Conservation (phyloP, 2,797 vertebrate species). For the Bovichtus diacanthus region DNA sequence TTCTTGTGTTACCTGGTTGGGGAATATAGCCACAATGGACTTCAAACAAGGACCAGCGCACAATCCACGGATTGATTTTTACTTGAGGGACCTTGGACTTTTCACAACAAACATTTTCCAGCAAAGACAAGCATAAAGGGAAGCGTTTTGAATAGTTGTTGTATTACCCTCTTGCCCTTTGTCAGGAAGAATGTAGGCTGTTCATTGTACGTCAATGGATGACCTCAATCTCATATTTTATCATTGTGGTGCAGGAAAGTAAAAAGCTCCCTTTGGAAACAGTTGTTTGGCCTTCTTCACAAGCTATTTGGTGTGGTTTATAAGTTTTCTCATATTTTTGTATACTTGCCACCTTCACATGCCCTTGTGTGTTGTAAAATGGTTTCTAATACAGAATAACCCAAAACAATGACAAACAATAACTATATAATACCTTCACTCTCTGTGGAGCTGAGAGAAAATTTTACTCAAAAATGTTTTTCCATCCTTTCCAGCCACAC, state of each 20-base stretch:
- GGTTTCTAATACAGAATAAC: conserved; percentile 29
- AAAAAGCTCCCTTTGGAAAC: conserved; percentile 69
- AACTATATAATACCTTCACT: conserved; percentile 5
- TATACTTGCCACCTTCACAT: conserved; percentile 38
- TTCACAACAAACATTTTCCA: conserved; percentile 84
- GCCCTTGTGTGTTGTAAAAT: conserved; percentile 39
- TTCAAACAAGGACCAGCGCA: conserved; percentile 86
- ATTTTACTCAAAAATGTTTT: conserved; percentile 16
- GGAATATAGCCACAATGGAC: conserved; percentile 88
- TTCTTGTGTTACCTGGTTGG: conserved; percentile 88
- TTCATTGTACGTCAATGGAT: conserved; percentile 72
- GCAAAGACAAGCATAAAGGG: conserved; percentile 80
- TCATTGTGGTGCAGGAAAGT: conserved; percentile 62
- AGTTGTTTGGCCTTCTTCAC: conserved; percentile 72
- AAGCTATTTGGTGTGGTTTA: conserved; percentile 57
- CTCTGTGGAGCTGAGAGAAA: background rate
- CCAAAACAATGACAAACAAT: conserved; percentile 14
- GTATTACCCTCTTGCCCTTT: conserved; percentile 84
- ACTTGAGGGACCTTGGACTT: conserved; percentile 88
- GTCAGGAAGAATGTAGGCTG: conserved; percentile 82
- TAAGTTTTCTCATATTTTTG: conserved; percentile 60
- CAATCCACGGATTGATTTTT: conserved; percentile 87
- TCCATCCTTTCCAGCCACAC: background rate
- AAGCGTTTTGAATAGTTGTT: conserved; percentile 81
- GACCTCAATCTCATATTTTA: conserved; percentile 85